Conservation (phyloP, 2,113 vertebrate genomes). For the Phalacrocorax pelagicus region DNA sequence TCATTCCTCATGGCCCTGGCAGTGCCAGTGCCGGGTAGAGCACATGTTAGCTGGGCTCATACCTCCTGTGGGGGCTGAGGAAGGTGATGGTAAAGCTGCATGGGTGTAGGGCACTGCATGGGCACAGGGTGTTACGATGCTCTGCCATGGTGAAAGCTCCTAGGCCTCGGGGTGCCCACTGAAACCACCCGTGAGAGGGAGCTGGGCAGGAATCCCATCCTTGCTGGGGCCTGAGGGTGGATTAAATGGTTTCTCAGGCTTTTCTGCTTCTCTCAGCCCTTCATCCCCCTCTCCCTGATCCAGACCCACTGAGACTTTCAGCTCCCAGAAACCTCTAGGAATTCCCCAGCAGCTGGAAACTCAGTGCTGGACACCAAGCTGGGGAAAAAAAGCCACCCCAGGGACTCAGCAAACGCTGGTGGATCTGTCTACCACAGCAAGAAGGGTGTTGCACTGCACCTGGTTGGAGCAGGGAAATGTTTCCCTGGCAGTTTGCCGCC, state of each 20-base stretch:
- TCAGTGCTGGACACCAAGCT: background rate
- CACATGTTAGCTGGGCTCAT: background rate
- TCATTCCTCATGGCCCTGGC: background rate
- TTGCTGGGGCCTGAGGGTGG: background rate
- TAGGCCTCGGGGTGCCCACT: background rate
- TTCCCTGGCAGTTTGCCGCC: background rate
- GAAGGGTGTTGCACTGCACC: rapidly evolving
- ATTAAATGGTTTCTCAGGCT: background rate
- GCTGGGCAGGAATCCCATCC: rapidly evolving
- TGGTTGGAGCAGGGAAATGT: background rate
- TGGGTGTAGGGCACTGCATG: background rate
- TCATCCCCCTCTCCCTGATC: background rate
- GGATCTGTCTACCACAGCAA: rapidly evolving
- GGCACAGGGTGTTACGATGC: background rate
- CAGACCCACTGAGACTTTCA: rapidly evolving
- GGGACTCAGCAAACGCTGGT: background rate
- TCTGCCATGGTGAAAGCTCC: background rate
- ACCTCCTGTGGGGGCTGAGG: background rate
- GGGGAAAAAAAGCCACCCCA: background rate
- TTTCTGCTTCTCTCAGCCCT: background rate
- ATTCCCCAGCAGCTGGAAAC: background rate
- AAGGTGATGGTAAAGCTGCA: background rate
- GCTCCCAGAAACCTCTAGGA: background rate
- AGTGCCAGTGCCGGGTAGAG: rapidly evolving
- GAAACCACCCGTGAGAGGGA: background rate